Percentiles rank a stretch among this genome's conserved stretches.
Conservation (phyloP, 2,797 vertebrate species). For the Neoniphon sammara region DNA sequence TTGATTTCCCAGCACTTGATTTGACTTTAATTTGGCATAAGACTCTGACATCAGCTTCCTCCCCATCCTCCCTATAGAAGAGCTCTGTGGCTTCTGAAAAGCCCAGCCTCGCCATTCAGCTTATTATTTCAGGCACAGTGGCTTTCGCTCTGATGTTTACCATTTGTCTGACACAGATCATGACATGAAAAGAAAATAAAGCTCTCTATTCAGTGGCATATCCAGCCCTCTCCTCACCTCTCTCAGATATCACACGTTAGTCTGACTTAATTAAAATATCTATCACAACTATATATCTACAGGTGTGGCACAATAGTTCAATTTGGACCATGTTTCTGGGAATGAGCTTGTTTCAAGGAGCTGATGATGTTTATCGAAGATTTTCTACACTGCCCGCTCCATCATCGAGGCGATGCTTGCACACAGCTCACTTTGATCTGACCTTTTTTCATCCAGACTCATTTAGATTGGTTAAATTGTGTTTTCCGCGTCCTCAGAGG, state of each 20-base stretch:
- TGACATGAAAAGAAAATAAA: slow-evolving; percentile 8
- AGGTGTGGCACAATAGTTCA: slow-evolving; percentile 18
- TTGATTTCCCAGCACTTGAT: not conserved
- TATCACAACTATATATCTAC: slow-evolving; percentile 13
- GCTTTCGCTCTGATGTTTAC: not conserved
- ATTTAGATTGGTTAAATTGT: slow-evolving; percentile 61
- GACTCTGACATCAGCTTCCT: not conserved
- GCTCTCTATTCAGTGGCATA: too few species aligned
- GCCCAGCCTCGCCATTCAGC: not conserved
- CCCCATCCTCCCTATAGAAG: not conserved
- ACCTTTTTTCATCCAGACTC: slow-evolving; percentile 58
- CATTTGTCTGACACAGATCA: slow-evolving; percentile 2
- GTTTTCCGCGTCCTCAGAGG: slow-evolving; percentile 39
- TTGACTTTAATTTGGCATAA: not conserved
- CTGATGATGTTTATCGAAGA: slow-evolving; percentile 27
- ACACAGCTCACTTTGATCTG: slow-evolving; percentile 43
- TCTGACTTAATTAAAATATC: slow-evolving; percentile 19
- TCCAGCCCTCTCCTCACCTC: not conserved
- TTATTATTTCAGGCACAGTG: not conserved
- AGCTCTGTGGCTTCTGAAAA: not conserved
- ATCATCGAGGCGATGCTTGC: not conserved
- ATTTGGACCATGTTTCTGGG: slow-evolving; percentile 24
- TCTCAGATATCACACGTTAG: slow-evolving; percentile 4
- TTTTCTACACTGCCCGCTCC: slow-evolving; percentile 40
- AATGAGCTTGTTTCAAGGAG: slow-evolving; percentile 27